phyloP scores from a whole-genome alignment of 2,797 vertebrate genomes.

The Enoplosus armatus region DNA sequence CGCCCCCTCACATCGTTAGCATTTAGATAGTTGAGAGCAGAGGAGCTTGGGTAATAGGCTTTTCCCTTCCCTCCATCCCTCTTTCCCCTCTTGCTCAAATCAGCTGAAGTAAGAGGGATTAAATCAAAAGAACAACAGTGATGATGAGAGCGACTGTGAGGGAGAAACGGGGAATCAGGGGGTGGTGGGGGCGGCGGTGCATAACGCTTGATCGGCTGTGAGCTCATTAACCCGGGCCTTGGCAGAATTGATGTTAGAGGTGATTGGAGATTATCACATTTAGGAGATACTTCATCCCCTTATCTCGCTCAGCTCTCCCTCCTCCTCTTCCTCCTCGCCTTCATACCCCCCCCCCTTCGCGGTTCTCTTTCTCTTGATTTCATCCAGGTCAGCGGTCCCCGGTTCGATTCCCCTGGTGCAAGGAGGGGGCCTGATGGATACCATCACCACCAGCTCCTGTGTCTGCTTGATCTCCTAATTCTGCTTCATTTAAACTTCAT shows the following conservation, averaged over 20 bases:
- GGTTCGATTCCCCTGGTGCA: constrained; percentile 73
- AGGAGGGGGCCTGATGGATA: constrained; percentile 65
- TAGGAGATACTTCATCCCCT: constrained; percentile 89
- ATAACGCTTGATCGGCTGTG: constrained; percentile 92
- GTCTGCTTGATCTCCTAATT: constrained; percentile 97
- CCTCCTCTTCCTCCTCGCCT: constrained; percentile 57
- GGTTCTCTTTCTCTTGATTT: constrained; percentile 82
- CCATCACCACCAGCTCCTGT: constrained; percentile 83
- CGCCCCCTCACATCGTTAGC: constrained; percentile 92
- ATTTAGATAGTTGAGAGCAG: constrained; percentile 98
- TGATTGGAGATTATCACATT: constrained; percentile 99
- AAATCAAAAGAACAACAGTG: constrained; percentile 90
- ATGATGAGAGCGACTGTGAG: constrained; percentile 81
- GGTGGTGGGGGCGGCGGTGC: constrained; percentile 52
- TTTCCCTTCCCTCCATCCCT: constrained; percentile 81
- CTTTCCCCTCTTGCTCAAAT: constrained; percentile 84
- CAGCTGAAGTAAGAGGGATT: constrained; percentile 93
- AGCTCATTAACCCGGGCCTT: constrained; percentile 96
- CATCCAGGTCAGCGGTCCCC: constrained; percentile 87
- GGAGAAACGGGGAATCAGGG: constrained; percentile 56
- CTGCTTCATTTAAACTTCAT: constrained; percentile 99
- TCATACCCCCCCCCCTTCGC: constrained; percentile 59
- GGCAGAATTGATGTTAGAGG: constrained; percentile 93
- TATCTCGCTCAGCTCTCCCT: constrained; percentile 72
- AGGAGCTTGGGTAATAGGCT: constrained; percentile 91